Percentiles rank a stretch among this genome's conserved stretches.
Evolutionary conservation across 1,140 invertebrate genomes (phyloP).

Genomic region (Lineus longissimus): DNA sequence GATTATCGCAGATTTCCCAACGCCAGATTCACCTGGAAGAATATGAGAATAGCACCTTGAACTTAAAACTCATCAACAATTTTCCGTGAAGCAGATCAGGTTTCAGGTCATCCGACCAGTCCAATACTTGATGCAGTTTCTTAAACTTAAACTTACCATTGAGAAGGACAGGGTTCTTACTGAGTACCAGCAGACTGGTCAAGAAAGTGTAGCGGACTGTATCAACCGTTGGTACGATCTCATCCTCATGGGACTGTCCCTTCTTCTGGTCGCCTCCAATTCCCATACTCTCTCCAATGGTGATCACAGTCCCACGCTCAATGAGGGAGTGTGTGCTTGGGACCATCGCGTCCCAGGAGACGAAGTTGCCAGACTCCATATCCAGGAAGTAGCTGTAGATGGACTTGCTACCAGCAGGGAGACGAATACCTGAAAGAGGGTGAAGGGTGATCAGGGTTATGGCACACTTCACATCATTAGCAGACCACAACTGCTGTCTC

Average conservation of each 20-base stretch:
- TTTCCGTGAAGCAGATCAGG: no score
- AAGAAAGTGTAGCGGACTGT: conserved; percentile 51
- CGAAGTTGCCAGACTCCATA: conserved; percentile 49
- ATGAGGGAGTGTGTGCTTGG: conserved; percentile 49
- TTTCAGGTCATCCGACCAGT: no score
- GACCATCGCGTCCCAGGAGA: conserved; percentile 49
- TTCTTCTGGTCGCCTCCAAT: conserved; percentile 35
- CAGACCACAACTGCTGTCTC: no score
- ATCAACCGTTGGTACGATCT: conserved; percentile 51
- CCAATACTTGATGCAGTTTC: no score
- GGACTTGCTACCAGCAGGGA: conserved; percentile 47
- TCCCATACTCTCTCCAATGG: conserved; percentile 48
- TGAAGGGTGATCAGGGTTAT: background rate
- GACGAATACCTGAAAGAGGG: conserved; percentile 38
- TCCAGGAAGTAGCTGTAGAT: conserved; percentile 54
- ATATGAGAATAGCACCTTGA: background rate
- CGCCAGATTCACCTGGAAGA: conserved; percentile 47
- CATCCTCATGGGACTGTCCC: conserved; percentile 28
- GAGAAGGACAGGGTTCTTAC: conserved; percentile 49
- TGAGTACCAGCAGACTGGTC: conserved; percentile 40
- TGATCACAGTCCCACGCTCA: conserved; percentile 47
- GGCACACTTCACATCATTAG: background rate
- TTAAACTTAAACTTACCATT: conserved; percentile 43
- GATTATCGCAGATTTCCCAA: conserved; percentile 52
- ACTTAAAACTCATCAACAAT: background rate